A percentile compares a stretch with the other conserved stretches of the same genome.
phyloP scores from a whole-genome alignment of 2,888 invertebrate species.

The Enoplolaimus lenunculus region DNA sequence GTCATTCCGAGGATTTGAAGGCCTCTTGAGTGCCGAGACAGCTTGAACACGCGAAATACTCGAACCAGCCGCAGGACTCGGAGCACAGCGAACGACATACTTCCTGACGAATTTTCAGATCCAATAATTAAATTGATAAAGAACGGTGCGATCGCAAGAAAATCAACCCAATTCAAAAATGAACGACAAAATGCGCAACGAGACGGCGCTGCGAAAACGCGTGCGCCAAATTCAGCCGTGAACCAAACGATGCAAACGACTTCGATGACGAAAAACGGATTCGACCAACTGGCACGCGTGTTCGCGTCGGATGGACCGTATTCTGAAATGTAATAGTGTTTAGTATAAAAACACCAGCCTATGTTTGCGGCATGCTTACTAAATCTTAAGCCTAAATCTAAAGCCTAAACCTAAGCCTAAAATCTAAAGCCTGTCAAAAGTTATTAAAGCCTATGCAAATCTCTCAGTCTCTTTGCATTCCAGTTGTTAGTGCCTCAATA shows the following conservation, averaged over 20 bases:
- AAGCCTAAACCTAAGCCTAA: too few relatives aligned
- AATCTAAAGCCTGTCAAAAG: too few relatives aligned
- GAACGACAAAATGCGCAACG: conserved; percentile 44
- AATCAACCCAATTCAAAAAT: conserved; percentile 46
- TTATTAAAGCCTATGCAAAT: too few relatives aligned
- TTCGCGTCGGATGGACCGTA: too few relatives aligned
- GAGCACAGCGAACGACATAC: conserved; percentile 46
- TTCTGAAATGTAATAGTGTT: too few relatives aligned
- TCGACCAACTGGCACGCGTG: too few relatives aligned
- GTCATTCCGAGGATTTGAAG: conserved; percentile 47
- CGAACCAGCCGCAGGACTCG: conserved; percentile 44
- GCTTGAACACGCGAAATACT: conserved; percentile 44
- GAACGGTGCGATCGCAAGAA: conserved; percentile 46
- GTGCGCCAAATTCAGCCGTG: conserved; percentile 44
- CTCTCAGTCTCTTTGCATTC: too few relatives aligned
- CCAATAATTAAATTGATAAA: conserved; percentile 42
- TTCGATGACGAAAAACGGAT: conserved; percentile 45
- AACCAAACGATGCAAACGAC: conserved; percentile 47
- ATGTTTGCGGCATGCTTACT: too few relatives aligned
- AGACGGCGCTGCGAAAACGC: conserved; percentile 45
- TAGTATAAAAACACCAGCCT: too few relatives aligned
- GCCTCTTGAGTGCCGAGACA: conserved; percentile 47
- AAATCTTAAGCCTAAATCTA: too few relatives aligned
- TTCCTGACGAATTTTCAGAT: conserved; percentile 27
- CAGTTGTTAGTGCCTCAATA: too few relatives aligned